Evolutionary conservation across 2,888 invertebrate species (phyloP), one percentile per base, ranked within the genome.

Genomic region (Scrobipalpa costella): DNA sequence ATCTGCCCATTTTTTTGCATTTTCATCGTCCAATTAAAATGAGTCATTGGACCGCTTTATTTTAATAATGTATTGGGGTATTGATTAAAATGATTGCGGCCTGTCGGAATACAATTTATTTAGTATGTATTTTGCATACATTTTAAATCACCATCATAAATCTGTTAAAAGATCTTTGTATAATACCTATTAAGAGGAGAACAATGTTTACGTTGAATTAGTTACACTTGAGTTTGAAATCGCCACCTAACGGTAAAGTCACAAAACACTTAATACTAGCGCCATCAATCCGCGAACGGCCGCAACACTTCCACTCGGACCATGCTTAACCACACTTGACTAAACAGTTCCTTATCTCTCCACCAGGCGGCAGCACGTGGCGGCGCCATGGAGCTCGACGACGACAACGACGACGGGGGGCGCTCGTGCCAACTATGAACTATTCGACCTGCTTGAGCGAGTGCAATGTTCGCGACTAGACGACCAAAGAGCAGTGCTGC

Each of bases 401-500:
- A 77, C 64, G 78, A 71, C 92, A 79, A 81, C 93, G 77, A 71
- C 92, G 80, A 81, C 93, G 84, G 88, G 90, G 69, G 84, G 93
- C 90, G 78, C 93, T 87, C 88, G 92, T 68, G 91, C 92, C 63
- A 92, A 92, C 71, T 93, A 94, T 84, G 98, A 98, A 89, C 94
- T 99, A 74, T 98, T 99, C 88, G 98, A 98, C 86, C 92, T 99
- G 77, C 93, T 99, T 81, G 98, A 98, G 88, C 94, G 97, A 81
- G 96, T 98, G 73, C 98, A 99, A 90, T 96, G 97, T 92, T 97
- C 97, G 74, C 94, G 99, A 68, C 92, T 99, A 81, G 98, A 99
- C 85, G 99, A 99, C 93, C 99, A 99, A 93, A 95, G 99, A 91
- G 99, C 98, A 88, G 97, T 97, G 76, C 93, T 99, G 81, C 98